These are phyloP conservation scores for Ferrisia virgata DNA, from an alignment of 2,888 invertebrate genomes.

Conservation along the genomic window DNA sequence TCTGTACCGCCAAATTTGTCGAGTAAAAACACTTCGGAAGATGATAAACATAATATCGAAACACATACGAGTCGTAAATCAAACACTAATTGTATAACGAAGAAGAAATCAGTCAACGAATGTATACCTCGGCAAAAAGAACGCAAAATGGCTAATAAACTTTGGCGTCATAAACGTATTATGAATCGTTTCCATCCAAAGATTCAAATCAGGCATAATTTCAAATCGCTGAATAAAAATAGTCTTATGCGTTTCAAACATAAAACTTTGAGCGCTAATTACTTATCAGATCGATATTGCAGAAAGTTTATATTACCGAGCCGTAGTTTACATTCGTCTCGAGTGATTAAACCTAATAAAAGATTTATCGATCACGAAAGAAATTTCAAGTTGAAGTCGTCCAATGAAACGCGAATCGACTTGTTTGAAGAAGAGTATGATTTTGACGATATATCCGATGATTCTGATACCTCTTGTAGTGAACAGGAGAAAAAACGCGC, in stretches of 20 bases:
- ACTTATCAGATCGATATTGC: conserved; percentile 29
- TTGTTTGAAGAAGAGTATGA: background rate
- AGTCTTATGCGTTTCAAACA: conserved; percentile 37
- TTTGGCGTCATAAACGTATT: conserved; percentile 16
- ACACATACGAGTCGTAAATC: background rate
- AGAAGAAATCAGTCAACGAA: background rate
- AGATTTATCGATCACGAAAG: conserved; percentile 67
- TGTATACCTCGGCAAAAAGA: background rate
- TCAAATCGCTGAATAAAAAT: conserved; percentile 37
- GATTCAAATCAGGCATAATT: conserved; percentile 32
- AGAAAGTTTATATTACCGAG: conserved; percentile 72
- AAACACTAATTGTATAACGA: background rate
- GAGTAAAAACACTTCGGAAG: background rate
- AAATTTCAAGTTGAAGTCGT: conserved; percentile 50
- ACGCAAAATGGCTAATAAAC: conserved; percentile 15
- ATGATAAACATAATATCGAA: background rate
- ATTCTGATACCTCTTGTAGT: background rate
- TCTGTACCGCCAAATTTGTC: background rate
- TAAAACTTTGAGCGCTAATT: conserved; percentile 27
- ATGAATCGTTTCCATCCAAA: conserved; percentile 13
- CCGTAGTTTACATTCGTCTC: conserved; percentile 78
- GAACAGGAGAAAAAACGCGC: background rate
- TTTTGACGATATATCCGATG: background rate
- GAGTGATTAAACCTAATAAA: conserved; percentile 85
- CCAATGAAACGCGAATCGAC: too few species aligned